Conservation (phyloP, 2,113 vertebrate genomes). For the Anolis sagrei region DNA sequence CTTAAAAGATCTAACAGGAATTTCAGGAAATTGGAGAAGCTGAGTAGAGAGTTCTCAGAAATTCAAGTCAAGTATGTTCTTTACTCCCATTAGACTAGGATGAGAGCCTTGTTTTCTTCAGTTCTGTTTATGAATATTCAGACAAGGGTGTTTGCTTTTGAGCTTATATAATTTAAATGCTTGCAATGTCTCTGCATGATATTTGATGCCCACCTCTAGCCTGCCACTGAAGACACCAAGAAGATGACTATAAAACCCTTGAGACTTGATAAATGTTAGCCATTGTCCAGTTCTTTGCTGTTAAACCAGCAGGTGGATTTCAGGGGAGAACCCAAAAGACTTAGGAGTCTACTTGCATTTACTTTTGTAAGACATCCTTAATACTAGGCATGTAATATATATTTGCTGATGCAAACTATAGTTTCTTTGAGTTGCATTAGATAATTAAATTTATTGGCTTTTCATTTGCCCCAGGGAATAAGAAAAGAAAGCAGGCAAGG, state of each 20-base stretch:
- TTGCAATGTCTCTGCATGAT: too few species aligned
- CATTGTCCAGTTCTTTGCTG: too few species aligned
- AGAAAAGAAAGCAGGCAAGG: too few species aligned
- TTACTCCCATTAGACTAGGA: not conserved
- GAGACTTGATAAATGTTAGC: not conserved
- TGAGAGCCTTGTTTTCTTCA: not conserved
- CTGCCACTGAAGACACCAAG: not conserved
- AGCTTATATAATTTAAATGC: not conserved
- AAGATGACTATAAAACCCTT: not conserved
- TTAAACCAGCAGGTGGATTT: not conserved
- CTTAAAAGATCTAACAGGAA: too few species aligned
- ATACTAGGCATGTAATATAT: not conserved
- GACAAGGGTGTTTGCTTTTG: not conserved
- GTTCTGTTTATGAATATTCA: not conserved
- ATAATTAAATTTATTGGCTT: too few species aligned
- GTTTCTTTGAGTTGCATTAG: too few species aligned
- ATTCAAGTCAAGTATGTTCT: not conserved
- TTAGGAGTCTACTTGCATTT: not conserved
- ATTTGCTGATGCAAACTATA: not conserved
- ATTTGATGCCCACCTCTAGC: not conserved
- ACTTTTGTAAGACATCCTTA: not conserved
- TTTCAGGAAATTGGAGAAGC: too few species aligned
- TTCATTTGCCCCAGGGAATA: too few species aligned
- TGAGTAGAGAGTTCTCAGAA: too few species aligned
- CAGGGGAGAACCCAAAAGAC: not conserved